phyloP scores from a whole-genome alignment of 2,797 vertebrate genomes.

The Sylvia borin region DNA sequence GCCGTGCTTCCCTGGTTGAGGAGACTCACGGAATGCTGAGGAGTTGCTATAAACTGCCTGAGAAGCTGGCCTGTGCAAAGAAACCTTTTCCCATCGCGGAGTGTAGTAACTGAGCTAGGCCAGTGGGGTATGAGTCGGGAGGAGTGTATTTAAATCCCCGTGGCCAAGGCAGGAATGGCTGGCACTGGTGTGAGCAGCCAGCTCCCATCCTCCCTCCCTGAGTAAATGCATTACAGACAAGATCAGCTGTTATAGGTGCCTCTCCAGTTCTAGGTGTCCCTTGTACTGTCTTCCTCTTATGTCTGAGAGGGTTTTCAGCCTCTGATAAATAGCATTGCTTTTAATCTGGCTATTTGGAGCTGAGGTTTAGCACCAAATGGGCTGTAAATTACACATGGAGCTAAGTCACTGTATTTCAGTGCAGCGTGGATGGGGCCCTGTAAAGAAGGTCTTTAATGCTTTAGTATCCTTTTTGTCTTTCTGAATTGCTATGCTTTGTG shows the following conservation, averaged over 20 bases:
- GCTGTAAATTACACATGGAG: neutral
- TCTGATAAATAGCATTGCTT: neutral
- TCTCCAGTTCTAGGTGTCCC: neutral
- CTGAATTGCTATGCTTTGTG: neutral
- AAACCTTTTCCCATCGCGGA: neutral
- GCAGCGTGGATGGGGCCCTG: neutral
- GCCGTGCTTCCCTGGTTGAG: neutral
- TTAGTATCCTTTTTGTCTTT: neutral
- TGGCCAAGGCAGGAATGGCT: neutral
- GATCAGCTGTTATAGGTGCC: neutral
- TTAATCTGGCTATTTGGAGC: neutral
- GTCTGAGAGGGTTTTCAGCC: neutral
- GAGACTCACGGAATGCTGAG: neutral
- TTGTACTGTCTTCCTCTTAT: neutral
- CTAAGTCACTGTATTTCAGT: neutral
- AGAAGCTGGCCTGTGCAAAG: neutral
- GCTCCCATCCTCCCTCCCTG: neutral
- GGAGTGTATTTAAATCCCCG: neutral
- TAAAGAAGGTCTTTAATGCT: neutral
- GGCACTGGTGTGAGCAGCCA: neutral
- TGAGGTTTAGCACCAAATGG: neutral
- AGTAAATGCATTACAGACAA: neutral
- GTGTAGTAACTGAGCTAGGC: neutral
- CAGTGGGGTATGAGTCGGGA: fast-evolving
- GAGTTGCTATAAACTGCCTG: neutral